Conservation (phyloP, 2,888 invertebrate species). For the Philereme vetulata region DNA sequence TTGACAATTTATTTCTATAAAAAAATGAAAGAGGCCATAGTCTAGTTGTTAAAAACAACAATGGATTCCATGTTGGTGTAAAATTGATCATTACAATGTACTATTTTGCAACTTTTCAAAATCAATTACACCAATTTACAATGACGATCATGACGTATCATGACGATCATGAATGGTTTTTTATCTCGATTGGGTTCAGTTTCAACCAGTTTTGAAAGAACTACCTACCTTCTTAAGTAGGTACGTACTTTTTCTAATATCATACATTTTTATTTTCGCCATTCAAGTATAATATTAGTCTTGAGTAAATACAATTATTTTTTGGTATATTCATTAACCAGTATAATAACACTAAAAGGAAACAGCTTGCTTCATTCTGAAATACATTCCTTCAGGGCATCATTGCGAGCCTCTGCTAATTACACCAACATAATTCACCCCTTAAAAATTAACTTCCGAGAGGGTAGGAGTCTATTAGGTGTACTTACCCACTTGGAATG, state of each 20-base stretch:
- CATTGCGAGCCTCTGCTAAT: constrained; percentile 47
- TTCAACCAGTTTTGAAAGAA: too few relatives aligned
- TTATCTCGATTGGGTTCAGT: too few relatives aligned
- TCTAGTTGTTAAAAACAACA: too few relatives aligned
- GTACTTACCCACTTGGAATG: constrained; percentile 8
- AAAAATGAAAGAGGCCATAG: too few relatives aligned
- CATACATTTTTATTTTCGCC: background rate
- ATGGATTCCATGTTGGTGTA: too few relatives aligned
- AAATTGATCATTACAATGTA: too few relatives aligned
- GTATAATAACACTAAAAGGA: constrained; percentile 56
- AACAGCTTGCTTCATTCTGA: constrained; percentile 48
- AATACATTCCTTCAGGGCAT: constrained; percentile 50
- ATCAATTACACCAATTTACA: too few relatives aligned
- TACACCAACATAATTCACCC: constrained; percentile 45
- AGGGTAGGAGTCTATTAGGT: constrained; percentile 23
- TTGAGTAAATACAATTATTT: constrained; percentile 23
- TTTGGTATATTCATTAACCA: constrained; percentile 38
- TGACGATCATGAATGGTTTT: too few relatives aligned
- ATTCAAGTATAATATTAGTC: background rate
- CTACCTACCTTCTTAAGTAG: background rate
- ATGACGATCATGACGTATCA: too few relatives aligned
- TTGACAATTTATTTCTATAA: too few relatives aligned
- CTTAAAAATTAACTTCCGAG: constrained; percentile 42
- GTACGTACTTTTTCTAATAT: too few relatives aligned
- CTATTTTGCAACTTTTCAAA: too few relatives aligned